Evolutionary conservation across 2,888 invertebrate species (phyloP), one percentile per base, ranked within the genome.

Genomic region (Peribatodes rhomboidaria): DNA sequence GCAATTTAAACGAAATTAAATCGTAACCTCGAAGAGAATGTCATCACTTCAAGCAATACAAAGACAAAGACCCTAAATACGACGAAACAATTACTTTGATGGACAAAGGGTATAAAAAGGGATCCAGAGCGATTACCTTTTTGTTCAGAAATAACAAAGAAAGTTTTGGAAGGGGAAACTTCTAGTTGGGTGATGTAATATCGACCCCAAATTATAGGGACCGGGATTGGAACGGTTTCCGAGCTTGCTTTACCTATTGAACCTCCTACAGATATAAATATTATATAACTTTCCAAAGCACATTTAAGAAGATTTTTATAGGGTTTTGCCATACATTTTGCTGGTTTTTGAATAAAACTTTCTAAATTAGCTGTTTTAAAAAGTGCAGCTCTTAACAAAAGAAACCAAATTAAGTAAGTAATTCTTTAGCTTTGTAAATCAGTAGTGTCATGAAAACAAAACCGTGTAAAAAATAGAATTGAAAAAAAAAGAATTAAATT

Each of bases 141-240:
- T 71, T 68, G 64, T 64, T 65, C 47, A 27, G 56, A 53, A 60
- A 60, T 68, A 69, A 72, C 70, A 72, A 72, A 69, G 72, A 68
- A 67, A 67, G 56, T 66, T 73, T 63, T 52, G 44, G 64, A 65
- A 69, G 65, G 46, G 61, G 74, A 75, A 74, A 66, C 69, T 76
- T 79, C 73, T 69, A 65, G 71, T 57, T 33, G 53, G 73, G 72
- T 82, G 82, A 83, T 77, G 83, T 79, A 84, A 81, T 65, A 67
- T 61, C 53, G 50, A 65, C 50, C 64, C 49, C 20, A 66, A 65
- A 63, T 69, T 58, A 44, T 61, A 56, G 56, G 47, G 42, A 42
- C 33, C 49, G 49, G 33, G 13, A 55, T 63, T 52, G 35, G 39
- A 61, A 59, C 11, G 33, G 10, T 16, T 57, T 47, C 49, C 11